Evolutionary conservation across 2,113 vertebrate species (phyloP), one percentile per base, ranked within the genome.

Genomic region (Garra rufa): DNA sequence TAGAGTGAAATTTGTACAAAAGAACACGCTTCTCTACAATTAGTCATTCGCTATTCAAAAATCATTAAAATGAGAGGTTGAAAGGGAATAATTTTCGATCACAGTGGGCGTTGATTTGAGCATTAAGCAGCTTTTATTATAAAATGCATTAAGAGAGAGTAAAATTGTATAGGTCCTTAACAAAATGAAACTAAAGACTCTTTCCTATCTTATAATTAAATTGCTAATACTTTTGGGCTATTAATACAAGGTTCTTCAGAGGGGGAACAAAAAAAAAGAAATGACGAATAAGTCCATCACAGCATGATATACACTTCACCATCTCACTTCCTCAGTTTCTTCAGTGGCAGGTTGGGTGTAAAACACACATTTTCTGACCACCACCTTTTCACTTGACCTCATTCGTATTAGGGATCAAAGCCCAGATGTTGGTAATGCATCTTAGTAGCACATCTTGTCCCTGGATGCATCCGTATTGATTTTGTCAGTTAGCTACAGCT

Each of bases 391-490:
- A 52, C 28, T 86, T 77, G 43, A 70, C 61, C 80, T 83, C 57
- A 80, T 87, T 84, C 78, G 26, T 67, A 84, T 75, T 41, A 30
- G 7, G 9, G 81, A 81, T 85, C 75, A 90, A 88, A 80, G 85
- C 83, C 73, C 75, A 87, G 30, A 50, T 46, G 78, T 86, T 88
- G 85, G 89, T 82, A 80, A 90, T 57, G 38, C 85, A 21, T 85
- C 83, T 55, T 69, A 81, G 79, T 81, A 81, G 79, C 79, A 85
- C 55, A 43, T 85, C 87, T 74, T 78, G 87, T 87, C 87, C 81
- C 75, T 79, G 67, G 85, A 90, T 89, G 88, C 91, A 89, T 85
- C 81, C 46, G 83, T 91, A 93, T 92, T 91, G 93, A 92, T 92
- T 92, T 88, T 90, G 88, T 91, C 88, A 82, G 85, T 63, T 70